These are phyloP conservation scores for Calameuta idolon DNA, from an alignment of 2,888 invertebrate species.

Conservation along the genomic window DNA sequence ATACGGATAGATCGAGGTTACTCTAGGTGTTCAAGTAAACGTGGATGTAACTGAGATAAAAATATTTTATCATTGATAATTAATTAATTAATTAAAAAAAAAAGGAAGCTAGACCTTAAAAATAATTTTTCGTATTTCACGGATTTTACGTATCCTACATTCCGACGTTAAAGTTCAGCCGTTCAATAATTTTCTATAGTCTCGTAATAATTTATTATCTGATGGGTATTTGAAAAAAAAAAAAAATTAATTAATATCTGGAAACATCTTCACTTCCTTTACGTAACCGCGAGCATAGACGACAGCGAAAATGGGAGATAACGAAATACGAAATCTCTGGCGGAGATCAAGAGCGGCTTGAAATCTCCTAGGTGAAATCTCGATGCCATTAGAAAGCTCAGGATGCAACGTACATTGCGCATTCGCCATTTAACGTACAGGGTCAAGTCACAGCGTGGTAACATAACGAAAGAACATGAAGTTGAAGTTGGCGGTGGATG, in stretches of 20 bases:
- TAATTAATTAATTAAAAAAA: no score
- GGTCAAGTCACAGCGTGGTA: neutral
- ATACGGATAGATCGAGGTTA: slow-evolving; percentile 17
- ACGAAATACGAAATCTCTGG: neutral
- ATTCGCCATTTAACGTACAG: neutral
- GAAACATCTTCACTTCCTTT: neutral
- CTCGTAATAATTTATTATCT: no score
- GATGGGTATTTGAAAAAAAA: neutral
- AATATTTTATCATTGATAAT: no score
- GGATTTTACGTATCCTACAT: no score
- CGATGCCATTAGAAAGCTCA: neutral
- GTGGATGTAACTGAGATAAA: neutral
- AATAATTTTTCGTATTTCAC: no score
- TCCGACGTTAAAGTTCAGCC: no score
- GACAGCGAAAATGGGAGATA: neutral
- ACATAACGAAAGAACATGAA: neutral
- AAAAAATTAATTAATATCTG: neutral
- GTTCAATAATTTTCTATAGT: no score
- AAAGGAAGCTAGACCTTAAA: no score
- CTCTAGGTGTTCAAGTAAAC: neutral
- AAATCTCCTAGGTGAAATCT: neutral
- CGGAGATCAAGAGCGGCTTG: neutral
- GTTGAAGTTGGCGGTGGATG: slow-evolving; percentile 19
- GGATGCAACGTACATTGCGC: neutral
- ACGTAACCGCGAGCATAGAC: neutral